Evolutionary conservation across 2,113 vertebrate genomes (phyloP), one percentile per base, ranked within the genome.

Genomic region (Solenodon paradoxus): DNA sequence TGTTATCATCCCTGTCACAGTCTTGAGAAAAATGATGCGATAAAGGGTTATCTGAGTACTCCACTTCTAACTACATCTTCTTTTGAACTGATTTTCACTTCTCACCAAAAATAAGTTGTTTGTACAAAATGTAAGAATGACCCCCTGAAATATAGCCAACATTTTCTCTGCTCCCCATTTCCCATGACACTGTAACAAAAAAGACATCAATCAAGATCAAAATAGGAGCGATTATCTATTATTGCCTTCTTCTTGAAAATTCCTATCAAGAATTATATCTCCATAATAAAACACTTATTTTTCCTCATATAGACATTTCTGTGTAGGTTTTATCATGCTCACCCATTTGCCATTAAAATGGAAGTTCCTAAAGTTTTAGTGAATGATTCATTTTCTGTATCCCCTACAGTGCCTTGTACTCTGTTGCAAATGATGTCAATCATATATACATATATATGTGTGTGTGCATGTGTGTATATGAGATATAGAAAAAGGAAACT

Each of bases 61-160:
- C 49, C 10, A 69, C n/a, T 22, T n/a, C 59, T 90, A 32, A 75
- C 32, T 80, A 64, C 20, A 68, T 45, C 19, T 30, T 90, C n/a
- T 63, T 95, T 30, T 64, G 38, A 32, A 47, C 4, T 68, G 49
- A 66, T 90, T 71, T 69, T 90, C 74, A 78, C 68, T 95, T 92
- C 30, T 90, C 38, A 55, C 28, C 28, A 51, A 74, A 90, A 75
- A 83, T 80, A 64, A 94, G 49, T 22, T 74, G 2, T 61, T 72
- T 40, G 66, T 66, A 68, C 35, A 61, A 95, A 93, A 59, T 40
- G 69, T 2, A n/a, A 17, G n/a, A 86, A 51, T 24, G 19, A 88
- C 53, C 15, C 35, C 59, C 9, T 69, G n/a, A 88, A 61, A 69
- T 66, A 35, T 53, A 20, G 22, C 63, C 35, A 64, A 55, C 38